Evolutionary conservation across 2,888 invertebrate genomes (phyloP), one percentile per base, ranked within the genome.

Genomic region (Acleris laterana): DNA sequence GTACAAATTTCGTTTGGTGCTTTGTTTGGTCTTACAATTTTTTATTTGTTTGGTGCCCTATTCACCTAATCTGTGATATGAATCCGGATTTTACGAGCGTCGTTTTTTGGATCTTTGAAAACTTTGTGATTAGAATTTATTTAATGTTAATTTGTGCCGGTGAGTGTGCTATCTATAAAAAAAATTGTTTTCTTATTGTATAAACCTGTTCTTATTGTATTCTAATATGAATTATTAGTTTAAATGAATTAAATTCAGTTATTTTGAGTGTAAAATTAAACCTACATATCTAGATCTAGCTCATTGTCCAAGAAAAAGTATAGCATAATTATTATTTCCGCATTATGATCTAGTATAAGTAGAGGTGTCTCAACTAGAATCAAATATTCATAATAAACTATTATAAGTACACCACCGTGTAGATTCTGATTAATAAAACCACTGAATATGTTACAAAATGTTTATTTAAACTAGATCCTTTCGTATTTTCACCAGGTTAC

Each of bases 401-500:
- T 28, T 32, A 17, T 55, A 28, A 56, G 49, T 60, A 60, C 59
- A 55, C 13, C 13, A 42, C 9, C 7, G 1, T 28, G 57, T 16
- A 46, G 48, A 49, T 32, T 49, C 16, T 49, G 32, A 32, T 22
- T 50, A 60, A 55, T 69, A 71, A 84, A 78, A 83, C 74, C 67
- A 75, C 69, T 71, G 60, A 60, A 53, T 82, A 85, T 81, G 83
- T 87, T 89, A 89, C 84, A 89, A 90, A 86, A 88, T 53, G 82
- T 89, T 90, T 90, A 88, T 87, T 90, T 85, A 80, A 84, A 87
- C 85, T 87, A 88, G 82, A 83, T 83, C 83, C 80, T 86, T 78
- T 82, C 80, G 83, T 87, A 83, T 82, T 77, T 78, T 81, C 78
- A 83, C 81, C 83, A 84, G 82, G 74, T 84, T 77, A 83, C 72